A percentile compares a stretch with the other conserved stretches of the same genome.
Conservation (phyloP, 2,888 invertebrate genomes). For the Pandemis heparana region DNA sequence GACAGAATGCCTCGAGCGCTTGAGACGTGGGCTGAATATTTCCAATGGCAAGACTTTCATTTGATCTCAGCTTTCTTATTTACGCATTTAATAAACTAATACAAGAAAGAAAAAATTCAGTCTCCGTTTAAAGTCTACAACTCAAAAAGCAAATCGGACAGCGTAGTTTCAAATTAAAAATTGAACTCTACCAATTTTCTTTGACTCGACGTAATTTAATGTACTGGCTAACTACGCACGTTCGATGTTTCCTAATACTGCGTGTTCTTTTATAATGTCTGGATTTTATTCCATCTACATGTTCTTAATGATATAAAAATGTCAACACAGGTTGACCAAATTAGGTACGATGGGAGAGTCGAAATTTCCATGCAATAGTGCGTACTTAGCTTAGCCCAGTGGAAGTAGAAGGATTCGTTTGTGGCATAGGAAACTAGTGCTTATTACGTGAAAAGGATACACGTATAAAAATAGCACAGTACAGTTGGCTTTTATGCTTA, state of each 20-base stretch:
- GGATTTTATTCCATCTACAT: background rate
- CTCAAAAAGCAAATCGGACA: background rate
- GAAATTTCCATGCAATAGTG: background rate
- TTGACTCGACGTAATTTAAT: background rate
- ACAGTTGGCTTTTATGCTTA: background rate
- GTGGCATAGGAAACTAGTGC: background rate
- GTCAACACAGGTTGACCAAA: background rate
- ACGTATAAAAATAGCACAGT: background rate
- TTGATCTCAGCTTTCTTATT: background rate
- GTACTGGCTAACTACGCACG: constrained; percentile 1
- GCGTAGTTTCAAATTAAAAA: background rate
- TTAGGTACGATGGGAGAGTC: background rate
- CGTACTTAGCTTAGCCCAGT: background rate
- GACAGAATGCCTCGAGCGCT: background rate
- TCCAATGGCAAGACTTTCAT: background rate
- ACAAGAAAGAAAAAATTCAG: too few species aligned
- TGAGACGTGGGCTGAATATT: background rate
- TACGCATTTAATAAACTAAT: background rate
- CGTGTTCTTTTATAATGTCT: background rate
- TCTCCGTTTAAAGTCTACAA: too few species aligned
- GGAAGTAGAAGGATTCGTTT: background rate
- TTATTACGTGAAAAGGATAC: background rate
- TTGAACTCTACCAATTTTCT: background rate
- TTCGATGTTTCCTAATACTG: background rate
- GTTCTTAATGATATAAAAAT: background rate